Conservation (phyloP, 2,888 invertebrate genomes). For the Galerucella pusilla region DNA sequence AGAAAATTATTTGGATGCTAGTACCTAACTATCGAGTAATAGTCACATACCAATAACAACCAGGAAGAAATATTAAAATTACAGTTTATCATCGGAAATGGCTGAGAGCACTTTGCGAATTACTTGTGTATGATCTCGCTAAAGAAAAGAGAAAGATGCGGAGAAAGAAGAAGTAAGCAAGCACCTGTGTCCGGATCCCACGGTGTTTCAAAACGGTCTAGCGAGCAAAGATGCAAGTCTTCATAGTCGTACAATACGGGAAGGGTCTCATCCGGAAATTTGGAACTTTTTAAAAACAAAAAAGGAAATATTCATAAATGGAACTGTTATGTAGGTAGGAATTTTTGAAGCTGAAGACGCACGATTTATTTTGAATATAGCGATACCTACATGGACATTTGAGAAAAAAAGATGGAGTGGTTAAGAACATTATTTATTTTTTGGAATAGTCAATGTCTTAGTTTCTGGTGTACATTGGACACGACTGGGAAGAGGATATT, state of each 20-base stretch:
- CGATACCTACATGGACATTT: too few species aligned
- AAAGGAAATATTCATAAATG: too few species aligned
- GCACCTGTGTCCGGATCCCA: slow-evolving; percentile 57
- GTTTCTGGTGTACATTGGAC: too few species aligned
- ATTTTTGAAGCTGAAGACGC: too few species aligned
- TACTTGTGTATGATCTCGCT: slow-evolving; percentile 29
- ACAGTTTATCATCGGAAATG: slow-evolving; percentile 30
- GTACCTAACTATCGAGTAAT: neutral
- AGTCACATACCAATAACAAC: slow-evolving; percentile 8
- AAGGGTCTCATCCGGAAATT: neutral
- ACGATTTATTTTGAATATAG: too few species aligned
- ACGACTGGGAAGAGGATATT: too few species aligned
- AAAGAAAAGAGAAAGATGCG: slow-evolving; percentile 18
- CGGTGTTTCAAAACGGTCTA: slow-evolving; percentile 52
- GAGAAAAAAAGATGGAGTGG: too few species aligned
- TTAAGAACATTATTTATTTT: too few species aligned
- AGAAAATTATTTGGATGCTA: neutral
- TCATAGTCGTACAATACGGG: neutral
- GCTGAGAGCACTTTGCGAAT: slow-evolving; percentile 31
- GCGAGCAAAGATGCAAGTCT: slow-evolving; percentile 37
- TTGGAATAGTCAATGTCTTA: too few species aligned
- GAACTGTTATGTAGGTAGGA: too few species aligned
- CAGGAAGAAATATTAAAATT: slow-evolving; percentile 32
- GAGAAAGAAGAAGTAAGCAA: slow-evolving; percentile 38
- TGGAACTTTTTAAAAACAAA: neutral